Evolutionary conservation across 2,888 invertebrate genomes (phyloP).

Genomic region (Drosophila villosipedis): DNA sequence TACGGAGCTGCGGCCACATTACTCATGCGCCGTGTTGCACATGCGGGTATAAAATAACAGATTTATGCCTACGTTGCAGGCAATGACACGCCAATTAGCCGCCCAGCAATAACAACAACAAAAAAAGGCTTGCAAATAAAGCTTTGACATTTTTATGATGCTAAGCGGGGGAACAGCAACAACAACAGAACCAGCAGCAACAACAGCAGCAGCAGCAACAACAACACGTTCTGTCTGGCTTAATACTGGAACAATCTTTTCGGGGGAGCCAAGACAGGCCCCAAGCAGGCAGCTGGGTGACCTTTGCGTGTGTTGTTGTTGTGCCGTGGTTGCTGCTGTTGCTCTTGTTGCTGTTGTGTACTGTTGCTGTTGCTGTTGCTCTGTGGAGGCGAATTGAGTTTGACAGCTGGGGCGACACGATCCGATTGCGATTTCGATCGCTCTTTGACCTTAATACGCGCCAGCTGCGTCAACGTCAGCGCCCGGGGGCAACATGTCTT

Average conservation of each 20-base stretch:
- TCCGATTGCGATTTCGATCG: slow-evolving; percentile 75
- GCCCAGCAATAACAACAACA: slow-evolving; percentile 53
- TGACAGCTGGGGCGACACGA: slow-evolving; percentile 80
- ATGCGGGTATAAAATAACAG: slow-evolving; percentile 77
- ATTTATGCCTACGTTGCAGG: slow-evolving; percentile 77
- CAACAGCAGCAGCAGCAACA: slow-evolving; percentile 23
- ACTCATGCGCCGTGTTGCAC: slow-evolving; percentile 76
- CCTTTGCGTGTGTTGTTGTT: slow-evolving; percentile 68
- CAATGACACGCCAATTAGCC: slow-evolving; percentile 80
- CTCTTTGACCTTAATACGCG: slow-evolving; percentile 82
- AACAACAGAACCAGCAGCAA: slow-evolving; percentile 27
- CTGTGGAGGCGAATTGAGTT: slow-evolving; percentile 76
- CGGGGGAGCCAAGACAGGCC: slow-evolving; percentile 50
- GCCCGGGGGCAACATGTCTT: slow-evolving; percentile 34
- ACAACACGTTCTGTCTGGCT: slow-evolving; percentile 14
- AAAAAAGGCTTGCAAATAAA: slow-evolving; percentile 70
- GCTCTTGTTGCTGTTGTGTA: slow-evolving; percentile 39
- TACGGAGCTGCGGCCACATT: slow-evolving; percentile 63
- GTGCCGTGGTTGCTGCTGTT: slow-evolving; percentile 27
- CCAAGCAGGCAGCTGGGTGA: slow-evolving; percentile 68
- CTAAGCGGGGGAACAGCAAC: slow-evolving; percentile 64
- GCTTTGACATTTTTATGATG: slow-evolving; percentile 81
- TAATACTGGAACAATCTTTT: slow-evolving; percentile 51
- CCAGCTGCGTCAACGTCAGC: slow-evolving; percentile 70
- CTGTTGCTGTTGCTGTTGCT: slow-evolving; percentile 39